Percentiles rank a stretch among this genome's conserved stretches.
These are phyloP conservation scores for Elaeidobius kamerunicus DNA, from an alignment of 2,888 invertebrate genomes.

Conservation along the genomic window DNA sequence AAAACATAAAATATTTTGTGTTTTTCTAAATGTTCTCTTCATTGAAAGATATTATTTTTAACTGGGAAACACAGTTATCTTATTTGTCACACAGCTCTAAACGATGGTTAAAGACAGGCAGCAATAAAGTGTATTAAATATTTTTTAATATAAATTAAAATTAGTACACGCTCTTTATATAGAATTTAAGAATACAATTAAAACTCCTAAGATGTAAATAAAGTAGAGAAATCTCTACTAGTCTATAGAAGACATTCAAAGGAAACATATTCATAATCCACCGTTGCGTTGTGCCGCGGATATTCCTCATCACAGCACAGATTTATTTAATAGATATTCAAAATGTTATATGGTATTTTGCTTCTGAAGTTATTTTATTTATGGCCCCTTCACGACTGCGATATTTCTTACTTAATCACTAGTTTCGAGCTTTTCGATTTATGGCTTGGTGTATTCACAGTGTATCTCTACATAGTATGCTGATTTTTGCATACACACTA, in stretches of 20 bases:
- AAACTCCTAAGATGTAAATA: too few relatives aligned
- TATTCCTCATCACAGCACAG: conserved; percentile 20
- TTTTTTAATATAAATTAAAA: too few relatives aligned
- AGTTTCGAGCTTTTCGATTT: conserved; percentile 22
- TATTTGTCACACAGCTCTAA: too few relatives aligned
- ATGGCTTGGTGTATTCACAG: conserved; percentile 16
- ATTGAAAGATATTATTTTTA: too few relatives aligned
- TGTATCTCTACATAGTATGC: conserved; percentile 4
- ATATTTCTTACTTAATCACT: conserved; percentile 29
- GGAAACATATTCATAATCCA: conserved; percentile 23
- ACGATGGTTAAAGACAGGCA: too few relatives aligned
- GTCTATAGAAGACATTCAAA: conserved; percentile 7
- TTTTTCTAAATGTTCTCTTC: too few relatives aligned
- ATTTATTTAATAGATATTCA: conserved; percentile 30
- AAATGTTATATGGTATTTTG: conserved; percentile 26
- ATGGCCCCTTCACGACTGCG: conserved; percentile 25
- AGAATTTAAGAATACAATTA: too few relatives aligned
- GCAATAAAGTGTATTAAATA: too few relatives aligned
- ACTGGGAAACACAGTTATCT: too few relatives aligned
- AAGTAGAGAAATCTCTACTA: conserved; percentile 6
- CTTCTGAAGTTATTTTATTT: conserved; percentile 30
- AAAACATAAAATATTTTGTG: too few relatives aligned
- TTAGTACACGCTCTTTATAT: too few relatives aligned
- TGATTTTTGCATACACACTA: conserved; percentile 6
- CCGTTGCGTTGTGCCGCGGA: conserved; percentile 11